Evolutionary conservation across 2,797 vertebrate genomes (phyloP).

Genomic region (Meda fulgida): DNA sequence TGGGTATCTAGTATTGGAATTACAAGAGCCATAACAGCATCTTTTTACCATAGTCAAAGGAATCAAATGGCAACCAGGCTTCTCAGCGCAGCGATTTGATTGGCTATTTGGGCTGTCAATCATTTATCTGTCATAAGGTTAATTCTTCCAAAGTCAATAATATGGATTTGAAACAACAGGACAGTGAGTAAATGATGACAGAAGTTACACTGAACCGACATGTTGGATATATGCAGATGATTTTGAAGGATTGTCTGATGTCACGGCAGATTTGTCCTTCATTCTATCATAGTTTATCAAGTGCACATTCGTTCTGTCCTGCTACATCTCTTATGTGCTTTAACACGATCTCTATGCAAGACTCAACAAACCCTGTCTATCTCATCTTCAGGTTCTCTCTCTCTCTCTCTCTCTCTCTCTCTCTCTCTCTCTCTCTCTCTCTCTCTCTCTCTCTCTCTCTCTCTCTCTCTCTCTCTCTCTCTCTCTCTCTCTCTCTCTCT

Average conservation of each 20-base stretch:
- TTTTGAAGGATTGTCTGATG: conserved; percentile 7
- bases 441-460: neutral
- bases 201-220: neutral
- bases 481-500: too few species aligned
- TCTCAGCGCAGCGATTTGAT: neutral
- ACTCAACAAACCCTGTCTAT: conserved; percentile 18
- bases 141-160: neutral
- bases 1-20: neutral
- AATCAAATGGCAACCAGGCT: neutral
- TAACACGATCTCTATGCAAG: conserved; percentile 23
- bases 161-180: neutral
- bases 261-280: neutral
- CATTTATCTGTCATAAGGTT: neutral
- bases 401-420: too few species aligned
- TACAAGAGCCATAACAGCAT: neutral
- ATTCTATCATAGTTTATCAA: neutral
- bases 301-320: conserved; percentile 1
- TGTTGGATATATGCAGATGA: neutral
- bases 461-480: too few species aligned
- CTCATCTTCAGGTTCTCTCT: too few species aligned
- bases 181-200: neutral
- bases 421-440: neutral
- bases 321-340: conserved; percentile 31
- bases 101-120: neutral
- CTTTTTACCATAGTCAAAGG: neutral